Evolutionary conservation across 2,888 invertebrate species (phyloP), one percentile per base, ranked within the genome.

Genomic region (Acronicta aceris): DNA sequence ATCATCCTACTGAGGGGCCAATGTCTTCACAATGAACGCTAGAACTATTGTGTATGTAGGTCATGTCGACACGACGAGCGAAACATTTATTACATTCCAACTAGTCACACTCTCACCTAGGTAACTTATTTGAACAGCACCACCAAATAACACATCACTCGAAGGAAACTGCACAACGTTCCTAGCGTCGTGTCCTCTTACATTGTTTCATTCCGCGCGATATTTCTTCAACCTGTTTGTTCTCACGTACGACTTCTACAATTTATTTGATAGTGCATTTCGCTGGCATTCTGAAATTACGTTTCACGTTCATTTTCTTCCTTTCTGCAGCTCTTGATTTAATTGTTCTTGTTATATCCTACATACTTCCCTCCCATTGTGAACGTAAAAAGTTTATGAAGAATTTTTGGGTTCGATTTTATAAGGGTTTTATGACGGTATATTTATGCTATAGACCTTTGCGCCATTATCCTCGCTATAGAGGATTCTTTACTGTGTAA

Each of bases 211-310:
- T 54, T 64, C 36, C 25, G 16, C 17, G 46, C 55, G 36, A 65
- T 75, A 65, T 71, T 56, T 60, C 57, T 46, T 15, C 27, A 46
- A 21, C 36, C 51, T 41, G 41, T 58, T 60, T 58, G 76, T 53
- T 55, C 46, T 17, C 59, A 75, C 58, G 70, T 58, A 45, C 33
- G 67, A 43, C 40, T 25, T 27, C 38, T 42, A 49, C 71, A 62
- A 63, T 71, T 74, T 74, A 70, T 69, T 63, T 74, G 36, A 59
- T 48, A 57, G 43, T 71, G 75, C 59, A 74, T 64, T 70, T 56
- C 36, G 7, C 45, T 17, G 12, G 33, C 42, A 48, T 48, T 67
- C 46, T 53, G 17, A 15, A 63, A 66, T 50, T 30, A 43, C 25
- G 7, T 38, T 33, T 33, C 42, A 43, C 16, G 17, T 59, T 59